A percentile compares a stretch with the other conserved stretches of the same genome.
Evolutionary conservation across 2,797 vertebrate genomes (phyloP).

Genomic region (Chloroceryle amazona): DNA sequence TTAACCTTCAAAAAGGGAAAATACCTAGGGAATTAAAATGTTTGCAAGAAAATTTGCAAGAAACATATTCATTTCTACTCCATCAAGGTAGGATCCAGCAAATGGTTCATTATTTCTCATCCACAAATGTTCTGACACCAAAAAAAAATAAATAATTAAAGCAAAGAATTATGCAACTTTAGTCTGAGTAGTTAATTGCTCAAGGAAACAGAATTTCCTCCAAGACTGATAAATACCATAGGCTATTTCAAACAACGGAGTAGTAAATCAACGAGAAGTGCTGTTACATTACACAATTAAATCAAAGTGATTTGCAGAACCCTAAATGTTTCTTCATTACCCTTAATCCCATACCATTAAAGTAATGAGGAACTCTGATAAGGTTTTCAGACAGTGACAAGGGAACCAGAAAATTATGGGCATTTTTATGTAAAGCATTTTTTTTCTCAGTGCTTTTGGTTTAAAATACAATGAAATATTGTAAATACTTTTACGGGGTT

Average conservation of each 20-base stretch:
- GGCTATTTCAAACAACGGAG: conserved; percentile 22
- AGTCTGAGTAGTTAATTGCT: conserved; percentile 24
- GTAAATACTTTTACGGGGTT: conserved; percentile 2
- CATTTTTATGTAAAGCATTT: conserved; percentile 44
- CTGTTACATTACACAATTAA: conserved; percentile 45
- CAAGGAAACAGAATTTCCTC: conserved; percentile 46
- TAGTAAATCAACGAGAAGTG: conserved; percentile 50
- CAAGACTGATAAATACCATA: conserved; percentile 36
- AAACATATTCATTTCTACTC: neutral
- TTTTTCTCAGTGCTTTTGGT: neutral
- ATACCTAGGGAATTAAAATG: neutral
- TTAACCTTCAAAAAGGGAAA: neutral
- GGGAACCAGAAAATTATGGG: neutral
- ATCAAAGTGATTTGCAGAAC: conserved; percentile 63
- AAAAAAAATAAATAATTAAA: neutral
- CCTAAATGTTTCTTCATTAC: conserved; percentile 52
- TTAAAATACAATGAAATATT: conserved; percentile 52
- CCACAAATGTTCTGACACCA: neutral
- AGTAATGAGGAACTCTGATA: conserved; percentile 30
- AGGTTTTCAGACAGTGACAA: conserved; percentile 37
- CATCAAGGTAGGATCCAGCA: neutral
- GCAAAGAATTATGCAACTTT: neutral
- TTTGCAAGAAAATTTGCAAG: neutral
- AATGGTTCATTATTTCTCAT: neutral
- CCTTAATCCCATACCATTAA: conserved; percentile 51